Evolutionary conservation across 1,140 invertebrate species (phyloP).

Genomic region (Euglossa dilemma): DNA sequence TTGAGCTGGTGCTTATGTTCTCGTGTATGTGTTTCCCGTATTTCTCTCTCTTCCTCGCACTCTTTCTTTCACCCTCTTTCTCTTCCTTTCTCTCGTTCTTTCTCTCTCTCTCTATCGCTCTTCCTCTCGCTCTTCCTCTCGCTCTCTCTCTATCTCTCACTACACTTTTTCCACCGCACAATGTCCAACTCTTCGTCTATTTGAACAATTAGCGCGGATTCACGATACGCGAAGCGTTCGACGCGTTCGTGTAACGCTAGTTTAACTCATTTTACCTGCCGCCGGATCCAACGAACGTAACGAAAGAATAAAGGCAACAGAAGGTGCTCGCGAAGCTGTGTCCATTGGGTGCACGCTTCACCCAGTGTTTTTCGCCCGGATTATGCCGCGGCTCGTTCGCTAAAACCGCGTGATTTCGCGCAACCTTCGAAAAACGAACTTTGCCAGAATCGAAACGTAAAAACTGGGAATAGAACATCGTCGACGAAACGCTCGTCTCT

Average conservation of each 20-base stretch:
- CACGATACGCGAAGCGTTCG: neutral
- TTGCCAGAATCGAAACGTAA: slow-evolving; percentile 11
- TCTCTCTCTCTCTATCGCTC: too few species aligned
- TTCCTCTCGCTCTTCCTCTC: neutral
- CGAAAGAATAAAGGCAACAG: neutral
- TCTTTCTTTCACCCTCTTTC: too few species aligned
- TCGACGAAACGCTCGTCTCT: slow-evolving; percentile 21
- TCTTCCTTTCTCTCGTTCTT: neutral
- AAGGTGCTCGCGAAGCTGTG: neutral
- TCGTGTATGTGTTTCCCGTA: slow-evolving; percentile 51
- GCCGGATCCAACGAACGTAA: neutral
- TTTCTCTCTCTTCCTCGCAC: neutral
- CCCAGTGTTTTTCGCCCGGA: neutral
- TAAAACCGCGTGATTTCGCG: neutral
- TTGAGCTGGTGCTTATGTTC: slow-evolving; percentile 75
- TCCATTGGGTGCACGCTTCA: neutral
- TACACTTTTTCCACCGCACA: neutral
- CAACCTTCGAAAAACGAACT: neutral
- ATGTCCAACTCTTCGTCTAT: slow-evolving; percentile 20
- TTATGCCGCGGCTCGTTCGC: neutral
- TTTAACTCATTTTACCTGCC: neutral
- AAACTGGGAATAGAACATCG: slow-evolving; percentile 1
- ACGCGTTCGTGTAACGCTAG: neutral
- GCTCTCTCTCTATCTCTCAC: neutral
- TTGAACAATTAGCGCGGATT: slow-evolving; percentile 8